A percentile compares a stretch with the other conserved stretches of the same genome.
phyloP scores from a whole-genome alignment of 1,140 invertebrate species.

The Tribolium madens region DNA sequence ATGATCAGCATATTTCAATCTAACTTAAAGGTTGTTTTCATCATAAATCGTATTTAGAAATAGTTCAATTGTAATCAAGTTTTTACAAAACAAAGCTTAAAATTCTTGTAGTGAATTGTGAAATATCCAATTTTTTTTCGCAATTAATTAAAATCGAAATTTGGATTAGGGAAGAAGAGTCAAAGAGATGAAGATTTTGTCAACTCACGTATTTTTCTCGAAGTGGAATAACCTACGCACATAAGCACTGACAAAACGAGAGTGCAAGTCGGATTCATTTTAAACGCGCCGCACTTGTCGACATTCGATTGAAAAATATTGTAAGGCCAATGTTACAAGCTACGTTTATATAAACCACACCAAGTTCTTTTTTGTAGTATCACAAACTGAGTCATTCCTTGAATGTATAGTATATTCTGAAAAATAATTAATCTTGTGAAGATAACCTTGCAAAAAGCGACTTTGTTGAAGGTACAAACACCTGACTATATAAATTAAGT shows the following conservation, averaged over 20 bases:
- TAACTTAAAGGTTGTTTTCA: no score
- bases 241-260: background rate
- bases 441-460: background rate
- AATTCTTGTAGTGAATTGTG: no score
- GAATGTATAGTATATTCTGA: background rate
- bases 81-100: no score
- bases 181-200: background rate
- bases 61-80: no score
- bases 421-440: background rate
- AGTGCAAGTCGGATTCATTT: background rate
- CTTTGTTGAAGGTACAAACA: background rate
- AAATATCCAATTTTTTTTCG: background rate
- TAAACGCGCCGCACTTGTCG: slow-evolving; percentile 1
- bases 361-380: background rate
- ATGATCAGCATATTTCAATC: background rate
- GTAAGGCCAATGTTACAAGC: slow-evolving; percentile 1
- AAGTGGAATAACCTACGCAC: background rate
- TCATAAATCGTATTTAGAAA: no score
- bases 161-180: background rate
- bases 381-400: background rate
- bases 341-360: background rate
- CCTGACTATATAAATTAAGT: background rate
- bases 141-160: background rate
- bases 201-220: slow-evolving; percentile 18
- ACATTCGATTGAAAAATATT: slow-evolving; percentile 9